A percentile compares a stretch with the other conserved stretches of the same genome.
Evolutionary conservation across 2,797 vertebrate genomes (phyloP).

Genomic region (Carapus acus): DNA sequence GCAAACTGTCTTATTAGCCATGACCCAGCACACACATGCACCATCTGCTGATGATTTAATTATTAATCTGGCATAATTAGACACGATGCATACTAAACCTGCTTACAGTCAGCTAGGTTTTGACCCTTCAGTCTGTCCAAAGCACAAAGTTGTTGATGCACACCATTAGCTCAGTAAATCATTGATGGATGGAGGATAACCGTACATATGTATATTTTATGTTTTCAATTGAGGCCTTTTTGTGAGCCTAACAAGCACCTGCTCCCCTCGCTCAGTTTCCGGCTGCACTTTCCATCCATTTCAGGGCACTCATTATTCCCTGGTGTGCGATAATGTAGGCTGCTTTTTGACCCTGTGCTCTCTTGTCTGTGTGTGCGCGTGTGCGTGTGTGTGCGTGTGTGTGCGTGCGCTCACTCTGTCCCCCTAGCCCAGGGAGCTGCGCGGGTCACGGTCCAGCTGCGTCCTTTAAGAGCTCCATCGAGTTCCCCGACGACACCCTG

Average conservation of each 20-base stretch:
- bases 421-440: constrained; percentile 90
- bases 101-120: constrained; percentile 49
- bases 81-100: constrained; percentile 68
- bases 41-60: constrained; percentile 69
- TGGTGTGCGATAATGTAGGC: constrained; percentile 37
- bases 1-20: constrained; percentile 58
- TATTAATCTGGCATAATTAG: constrained; percentile 71
- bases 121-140: constrained; percentile 39
- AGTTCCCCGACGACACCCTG: constrained; percentile 95
- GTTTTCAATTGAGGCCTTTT: constrained; percentile 61
- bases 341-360: constrained; percentile 61
- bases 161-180: constrained; percentile 61
- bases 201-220: constrained; percentile 67
- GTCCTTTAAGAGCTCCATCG: constrained; percentile 88
- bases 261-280: constrained; percentile 28
- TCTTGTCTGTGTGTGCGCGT: constrained; percentile 33
- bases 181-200: constrained; percentile 67
- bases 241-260: constrained; percentile 60
- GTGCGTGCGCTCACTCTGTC: constrained; percentile 36
- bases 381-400: constrained; percentile 45
- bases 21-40: constrained; percentile 52
- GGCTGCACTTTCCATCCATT: constrained; percentile 40
- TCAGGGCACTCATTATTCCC: constrained; percentile 46
- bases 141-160: constrained; percentile 54
- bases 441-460: constrained; percentile 87